These are phyloP conservation scores for Anomalospiza imberbis DNA, from an alignment of 2,797 vertebrate species.

Conservation along the genomic window DNA sequence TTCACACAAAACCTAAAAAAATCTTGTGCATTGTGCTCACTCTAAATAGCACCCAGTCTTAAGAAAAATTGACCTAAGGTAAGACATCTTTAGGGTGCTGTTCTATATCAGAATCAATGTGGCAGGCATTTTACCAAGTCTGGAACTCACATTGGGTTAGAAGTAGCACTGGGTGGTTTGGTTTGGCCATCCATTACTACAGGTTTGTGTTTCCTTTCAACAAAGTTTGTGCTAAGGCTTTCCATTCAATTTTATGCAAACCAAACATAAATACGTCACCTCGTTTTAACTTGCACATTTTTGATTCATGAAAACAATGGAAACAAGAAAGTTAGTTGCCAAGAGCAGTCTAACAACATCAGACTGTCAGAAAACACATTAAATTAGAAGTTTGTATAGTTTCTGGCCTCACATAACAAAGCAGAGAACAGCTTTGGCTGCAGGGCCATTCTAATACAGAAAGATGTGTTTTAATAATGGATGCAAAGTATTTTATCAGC, in stretches of 20 bases:
- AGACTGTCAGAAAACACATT: neutral
- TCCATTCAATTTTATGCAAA: neutral
- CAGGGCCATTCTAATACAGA: conserved; percentile 54
- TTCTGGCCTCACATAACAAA: conserved; percentile 29
- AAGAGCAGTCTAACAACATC: neutral
- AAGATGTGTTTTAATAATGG: conserved; percentile 61
- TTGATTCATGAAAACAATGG: neutral
- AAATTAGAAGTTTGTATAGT: conserved; percentile 33
- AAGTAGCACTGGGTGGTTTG: neutral
- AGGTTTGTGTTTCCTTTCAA: neutral
- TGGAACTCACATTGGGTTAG: neutral
- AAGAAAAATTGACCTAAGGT: neutral
- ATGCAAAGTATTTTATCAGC: conserved; percentile 55
- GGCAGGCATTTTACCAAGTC: neutral
- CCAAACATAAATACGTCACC: neutral
- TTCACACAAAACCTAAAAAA: conserved; percentile 5
- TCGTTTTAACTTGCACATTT: conserved; percentile 20
- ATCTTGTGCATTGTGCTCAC: neutral
- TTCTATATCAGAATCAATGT: neutral
- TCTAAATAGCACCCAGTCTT: neutral
- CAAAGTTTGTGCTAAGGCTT: neutral
- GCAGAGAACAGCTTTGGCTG: conserved; percentile 41
- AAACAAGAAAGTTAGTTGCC: neutral
- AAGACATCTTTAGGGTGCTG: neutral
- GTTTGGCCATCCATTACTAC: neutral